These are phyloP conservation scores for Lamellibrachia luymesi DNA, from an alignment of 1,140 invertebrate genomes.

Conservation along the genomic window DNA sequence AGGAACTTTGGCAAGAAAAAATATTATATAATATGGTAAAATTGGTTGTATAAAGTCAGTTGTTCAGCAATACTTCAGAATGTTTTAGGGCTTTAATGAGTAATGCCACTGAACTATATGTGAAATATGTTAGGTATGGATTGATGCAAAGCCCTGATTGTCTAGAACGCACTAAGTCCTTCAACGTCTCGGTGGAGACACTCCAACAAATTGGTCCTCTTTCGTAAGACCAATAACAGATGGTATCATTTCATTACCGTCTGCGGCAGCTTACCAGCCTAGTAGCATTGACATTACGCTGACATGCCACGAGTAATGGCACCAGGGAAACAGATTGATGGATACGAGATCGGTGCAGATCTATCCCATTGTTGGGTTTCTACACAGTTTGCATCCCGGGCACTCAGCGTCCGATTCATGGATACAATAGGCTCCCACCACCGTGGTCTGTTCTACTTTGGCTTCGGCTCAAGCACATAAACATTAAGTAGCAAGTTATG, in stretches of 20 bases:
- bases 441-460: not conserved
- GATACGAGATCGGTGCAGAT: not conserved
- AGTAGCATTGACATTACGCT: not conserved
- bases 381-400: not conserved
- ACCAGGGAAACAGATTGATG: not conserved
- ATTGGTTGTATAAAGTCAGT: not conserved
- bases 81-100: not conserved
- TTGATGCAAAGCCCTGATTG: not conserved
- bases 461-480: not conserved
- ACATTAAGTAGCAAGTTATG: slow-evolving; percentile 1
- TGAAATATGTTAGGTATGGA: too few relatives aligned
- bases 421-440: not conserved
- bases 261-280: not conserved
- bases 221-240: not conserved
- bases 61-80: not conserved
- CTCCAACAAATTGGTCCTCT: not conserved
- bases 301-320: not conserved
- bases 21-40: not conserved
- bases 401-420: not conserved
- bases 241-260: not conserved
- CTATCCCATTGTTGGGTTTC: not conserved
- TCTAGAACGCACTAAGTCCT: not conserved
- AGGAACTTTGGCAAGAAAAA: not conserved
- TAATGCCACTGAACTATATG: not conserved
- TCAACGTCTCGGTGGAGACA: not conserved